Evolutionary conservation across 2,888 invertebrate genomes (phyloP), one percentile per base, ranked within the genome.

Genomic region (Entomobrya proxima): DNA sequence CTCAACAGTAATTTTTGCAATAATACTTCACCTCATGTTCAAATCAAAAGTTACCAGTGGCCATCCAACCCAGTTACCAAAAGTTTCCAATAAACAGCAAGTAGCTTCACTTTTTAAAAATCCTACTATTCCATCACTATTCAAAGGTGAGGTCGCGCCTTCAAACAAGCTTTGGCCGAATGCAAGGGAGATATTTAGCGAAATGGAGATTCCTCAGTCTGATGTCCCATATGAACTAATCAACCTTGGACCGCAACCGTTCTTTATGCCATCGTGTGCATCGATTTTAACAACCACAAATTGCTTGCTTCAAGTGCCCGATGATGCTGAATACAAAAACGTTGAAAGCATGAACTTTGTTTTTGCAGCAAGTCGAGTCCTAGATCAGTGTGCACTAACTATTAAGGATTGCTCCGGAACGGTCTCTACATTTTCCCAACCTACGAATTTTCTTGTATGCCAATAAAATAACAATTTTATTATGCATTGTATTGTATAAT

Each of bases 371-470:
- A 75, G 47, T 13, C 24, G 61, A 7, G 21, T 80, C 1, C 37
- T 30, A 30, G 58, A 72, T 6, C 69, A 80, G 44, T 80, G 80
- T 30, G n/a, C 72, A 0, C 30, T 80, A 4, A 80, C 80, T 2
- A 30, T 80, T 55, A 0, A 58, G 35, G 80, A 80, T 30, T 80
- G 67, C 13, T 30, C 44, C 0, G 80, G 80, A 0, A 24, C 52
- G 1, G 37, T 61, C 44, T 30, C 15, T 1, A 61, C 77, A 44
- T 35, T 21, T n/a, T n/a, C n/a, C n/a, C n/a, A n/a, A n/a, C n/a
- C n/a, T 18, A 27, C 55, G 24, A 9, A 35, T 18, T 35, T 55
- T 35, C 18, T 75, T 4, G 75, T 75, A 55, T 30, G 18, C 55
- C 6, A 21, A 44, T 72, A 11, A 7, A 40, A 40, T 40, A 40